Evolutionary conservation across 2,888 invertebrate genomes (phyloP).

Genomic region (Lasioglossum calceatum): DNA sequence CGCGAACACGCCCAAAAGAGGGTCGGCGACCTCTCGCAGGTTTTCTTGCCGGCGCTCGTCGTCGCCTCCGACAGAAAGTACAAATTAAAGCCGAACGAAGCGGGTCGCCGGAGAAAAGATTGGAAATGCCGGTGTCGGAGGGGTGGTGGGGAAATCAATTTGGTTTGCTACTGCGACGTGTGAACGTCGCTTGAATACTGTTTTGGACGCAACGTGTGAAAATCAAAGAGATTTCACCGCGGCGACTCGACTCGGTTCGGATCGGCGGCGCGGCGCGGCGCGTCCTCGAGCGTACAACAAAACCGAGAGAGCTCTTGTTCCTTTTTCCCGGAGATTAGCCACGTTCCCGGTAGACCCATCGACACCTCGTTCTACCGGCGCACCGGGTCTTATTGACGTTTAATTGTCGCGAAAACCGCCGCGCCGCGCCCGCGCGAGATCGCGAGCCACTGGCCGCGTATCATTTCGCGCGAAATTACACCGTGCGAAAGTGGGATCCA

Average conservation of each 20-base stretch:
- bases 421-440: conserved; percentile 24
- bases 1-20: background rate
- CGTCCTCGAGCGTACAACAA: conserved; percentile 43
- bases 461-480: conserved; percentile 40
- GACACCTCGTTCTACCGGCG: conserved; percentile 26
- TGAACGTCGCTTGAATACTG: conserved; percentile 48
- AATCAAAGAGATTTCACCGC: conserved; percentile 54
- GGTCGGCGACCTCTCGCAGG: background rate
- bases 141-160: conserved; percentile 36
- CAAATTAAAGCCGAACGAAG: conserved; percentile 9
- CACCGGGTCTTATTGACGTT: conserved; percentile 35
- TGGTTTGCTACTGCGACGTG: conserved; percentile 43
- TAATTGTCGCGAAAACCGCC: conserved; percentile 44
- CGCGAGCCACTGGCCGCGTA: conserved; percentile 6
- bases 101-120: background rate
- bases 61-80: background rate
- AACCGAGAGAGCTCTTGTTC: background rate
- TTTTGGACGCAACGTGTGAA: conserved; percentile 58
- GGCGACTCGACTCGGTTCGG: background rate
- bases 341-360: conserved; percentile 22
- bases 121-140: background rate
- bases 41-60: background rate
- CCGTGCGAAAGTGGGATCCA: conserved; percentile 48
- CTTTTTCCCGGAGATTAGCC: conserved; percentile 44
- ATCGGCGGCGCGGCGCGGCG: background rate